Base-by-base conservation (phyloP, 2,888 invertebrate species). In the Hydraecia micacea region DNA sequence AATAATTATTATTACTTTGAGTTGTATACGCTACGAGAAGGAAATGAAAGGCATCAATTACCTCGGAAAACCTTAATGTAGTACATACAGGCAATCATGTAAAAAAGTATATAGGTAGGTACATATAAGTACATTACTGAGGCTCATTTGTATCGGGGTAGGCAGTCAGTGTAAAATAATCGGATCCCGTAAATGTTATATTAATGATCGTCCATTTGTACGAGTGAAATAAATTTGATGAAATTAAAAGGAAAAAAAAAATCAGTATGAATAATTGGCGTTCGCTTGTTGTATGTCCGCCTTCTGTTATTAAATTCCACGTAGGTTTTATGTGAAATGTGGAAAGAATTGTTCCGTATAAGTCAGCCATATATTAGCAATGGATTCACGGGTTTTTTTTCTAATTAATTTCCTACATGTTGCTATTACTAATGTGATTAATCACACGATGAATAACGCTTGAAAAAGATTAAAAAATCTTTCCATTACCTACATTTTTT, bases 211-310 rank as follows among this genome's bases (percentile, higher is more conserved):
- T 84, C 92, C 93, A 94, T 95, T 95, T 93, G 93, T 94, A 89
- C 88, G 91, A 94, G 93, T 93, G 93, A 95, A 95, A 95, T 93
- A 93, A 94, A 95, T 94, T 93, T 93, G 93, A 92, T 92, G 93
- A 94, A 94, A 94, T 94, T 93, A 93, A 93, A 93, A 90, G 83
- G 79, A 90, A 91, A 93, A 93, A 62, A 46, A 93, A 93, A 93
- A 91, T 82, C 91, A 87, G 89, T 88, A 89, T 92, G 92, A 92
- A 91, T 93, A 91, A 93, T 91, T 88, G 90, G 80, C 81, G 87
- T 88, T 87, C 91, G 88, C 89, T 88, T 88, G 80, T 88, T 90
- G 87, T 91, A 85, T 89, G 90, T 89, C 88, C 89, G 90, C 88
- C 86, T 87, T 88, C 87, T 91, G 87, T 90, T 90, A 91, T 90